Conservation (phyloP, 2,113 vertebrate species). For the Zootoca vivipara region DNA sequence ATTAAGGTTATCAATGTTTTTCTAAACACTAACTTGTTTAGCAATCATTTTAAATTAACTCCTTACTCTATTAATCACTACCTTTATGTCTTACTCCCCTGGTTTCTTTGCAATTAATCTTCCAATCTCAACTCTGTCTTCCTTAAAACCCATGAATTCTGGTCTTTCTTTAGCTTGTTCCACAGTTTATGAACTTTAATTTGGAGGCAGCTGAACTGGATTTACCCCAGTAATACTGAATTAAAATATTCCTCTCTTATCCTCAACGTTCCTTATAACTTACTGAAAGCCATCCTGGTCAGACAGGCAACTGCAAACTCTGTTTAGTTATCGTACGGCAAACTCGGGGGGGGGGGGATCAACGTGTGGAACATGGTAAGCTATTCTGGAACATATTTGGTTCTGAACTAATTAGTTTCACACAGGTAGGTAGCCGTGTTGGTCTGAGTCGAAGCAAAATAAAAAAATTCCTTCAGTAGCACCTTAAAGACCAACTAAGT, state of each 20-base stretch:
- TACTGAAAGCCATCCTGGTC: background rate
- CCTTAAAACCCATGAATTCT: background rate
- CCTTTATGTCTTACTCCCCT: background rate
- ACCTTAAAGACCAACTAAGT: too few species aligned
- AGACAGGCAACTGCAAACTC: background rate
- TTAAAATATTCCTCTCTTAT: background rate
- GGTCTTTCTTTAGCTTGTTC: background rate
- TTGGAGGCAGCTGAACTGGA: background rate
- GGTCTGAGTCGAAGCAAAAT: too few species aligned
- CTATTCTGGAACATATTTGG: background rate
- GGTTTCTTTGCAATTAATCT: background rate
- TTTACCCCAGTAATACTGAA: background rate
- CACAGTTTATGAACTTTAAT: background rate
- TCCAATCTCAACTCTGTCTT: background rate
- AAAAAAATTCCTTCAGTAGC: too few species aligned
- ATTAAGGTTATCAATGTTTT: background rate
- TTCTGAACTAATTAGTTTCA: background rate
- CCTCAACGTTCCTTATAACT: background rate
- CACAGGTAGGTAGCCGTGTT: too few species aligned
- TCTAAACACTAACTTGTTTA: background rate
- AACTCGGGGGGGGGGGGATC: too few species aligned
- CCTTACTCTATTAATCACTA: too few species aligned
- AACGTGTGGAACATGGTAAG: background rate
- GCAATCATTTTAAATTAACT: background rate
- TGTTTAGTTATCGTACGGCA: too few species aligned